These are phyloP conservation scores for Vespertilio murinus DNA, from an alignment of 2,797 vertebrate genomes.

Conservation along the genomic window DNA sequence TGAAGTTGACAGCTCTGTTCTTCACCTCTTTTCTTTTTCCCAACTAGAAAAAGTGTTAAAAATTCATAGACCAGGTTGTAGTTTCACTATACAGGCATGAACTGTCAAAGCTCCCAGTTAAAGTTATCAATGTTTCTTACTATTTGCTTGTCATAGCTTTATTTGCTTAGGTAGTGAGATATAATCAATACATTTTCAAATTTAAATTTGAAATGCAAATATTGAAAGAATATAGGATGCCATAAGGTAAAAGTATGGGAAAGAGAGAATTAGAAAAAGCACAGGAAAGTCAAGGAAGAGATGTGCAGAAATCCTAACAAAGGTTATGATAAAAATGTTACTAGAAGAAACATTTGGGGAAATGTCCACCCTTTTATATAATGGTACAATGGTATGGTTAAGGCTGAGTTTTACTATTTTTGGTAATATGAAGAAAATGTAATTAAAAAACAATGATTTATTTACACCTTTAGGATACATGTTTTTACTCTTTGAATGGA, in stretches of 20 bases:
- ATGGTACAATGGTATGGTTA: not conserved
- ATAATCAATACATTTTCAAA: not conserved
- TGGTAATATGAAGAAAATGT: not conserved
- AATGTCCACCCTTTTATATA: not conserved
- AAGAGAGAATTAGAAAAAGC: not conserved
- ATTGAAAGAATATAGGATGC: not conserved
- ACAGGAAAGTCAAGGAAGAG: not conserved
- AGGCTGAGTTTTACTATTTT: not conserved
- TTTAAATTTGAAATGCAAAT: not conserved
- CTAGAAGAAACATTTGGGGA: not conserved
- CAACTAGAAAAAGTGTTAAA: not conserved
- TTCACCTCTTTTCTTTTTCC: not conserved
- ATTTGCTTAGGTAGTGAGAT: not conserved
- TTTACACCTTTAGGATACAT: not conserved
- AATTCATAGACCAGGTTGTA: not conserved
- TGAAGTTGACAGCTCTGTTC: not conserved
- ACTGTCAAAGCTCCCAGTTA: not conserved
- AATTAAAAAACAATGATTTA: not conserved
- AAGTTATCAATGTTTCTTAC: not conserved
- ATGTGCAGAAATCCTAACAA: not conserved
- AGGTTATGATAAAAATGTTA: not conserved
- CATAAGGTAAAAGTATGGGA: not conserved
- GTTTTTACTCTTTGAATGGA: not conserved
- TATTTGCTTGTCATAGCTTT: not conserved
- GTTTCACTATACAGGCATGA: too few relatives aligned